A percentile compares a stretch with the other conserved stretches of the same genome.
These are phyloP conservation scores for Erinaceus europaeus DNA, from an alignment of 2,113 vertebrate genomes.

Conservation along the genomic window DNA sequence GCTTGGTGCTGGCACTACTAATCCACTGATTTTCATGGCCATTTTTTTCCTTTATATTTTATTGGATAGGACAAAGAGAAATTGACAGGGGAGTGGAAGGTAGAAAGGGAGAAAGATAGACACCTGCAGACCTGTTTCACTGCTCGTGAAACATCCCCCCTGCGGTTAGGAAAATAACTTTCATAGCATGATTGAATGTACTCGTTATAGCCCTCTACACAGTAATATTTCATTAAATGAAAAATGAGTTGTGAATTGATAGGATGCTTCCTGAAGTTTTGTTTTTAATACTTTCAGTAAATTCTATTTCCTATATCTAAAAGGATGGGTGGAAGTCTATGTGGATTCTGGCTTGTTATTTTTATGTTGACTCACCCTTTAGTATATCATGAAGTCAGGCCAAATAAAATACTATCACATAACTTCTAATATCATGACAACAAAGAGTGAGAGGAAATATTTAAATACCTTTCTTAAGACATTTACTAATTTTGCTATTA, in stretches of 20 bases:
- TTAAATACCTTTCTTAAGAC: not conserved
- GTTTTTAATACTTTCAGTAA: constrained; percentile 59
- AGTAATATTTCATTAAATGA: constrained; percentile 50
- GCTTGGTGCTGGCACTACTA: too few species aligned
- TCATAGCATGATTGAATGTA: constrained; percentile 14
- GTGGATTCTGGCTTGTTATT: not conserved
- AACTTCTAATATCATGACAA: not conserved
- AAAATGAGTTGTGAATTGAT: constrained; percentile 32
- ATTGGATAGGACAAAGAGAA: too few species aligned
- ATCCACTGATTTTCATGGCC: too few species aligned
- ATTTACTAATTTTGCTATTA: not conserved
- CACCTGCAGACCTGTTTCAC: too few species aligned
- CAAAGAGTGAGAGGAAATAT: not conserved
- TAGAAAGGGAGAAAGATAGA: too few species aligned
- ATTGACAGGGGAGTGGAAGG: too few species aligned
- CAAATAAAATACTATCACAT: not conserved
- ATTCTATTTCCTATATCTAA: not conserved
- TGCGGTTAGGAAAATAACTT: too few species aligned
- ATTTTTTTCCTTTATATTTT: too few species aligned
- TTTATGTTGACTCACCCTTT: not conserved
- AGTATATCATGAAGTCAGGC: not conserved
- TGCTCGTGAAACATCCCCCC: too few species aligned
- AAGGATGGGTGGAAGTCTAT: not conserved
- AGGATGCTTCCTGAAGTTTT: constrained; percentile 47
- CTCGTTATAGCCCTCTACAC: constrained; percentile 19